Percentiles rank a stretch among this genome's conserved stretches.
Evolutionary conservation across 2,797 vertebrate genomes (phyloP).

Genomic region (Taeniopygia guttata): DNA sequence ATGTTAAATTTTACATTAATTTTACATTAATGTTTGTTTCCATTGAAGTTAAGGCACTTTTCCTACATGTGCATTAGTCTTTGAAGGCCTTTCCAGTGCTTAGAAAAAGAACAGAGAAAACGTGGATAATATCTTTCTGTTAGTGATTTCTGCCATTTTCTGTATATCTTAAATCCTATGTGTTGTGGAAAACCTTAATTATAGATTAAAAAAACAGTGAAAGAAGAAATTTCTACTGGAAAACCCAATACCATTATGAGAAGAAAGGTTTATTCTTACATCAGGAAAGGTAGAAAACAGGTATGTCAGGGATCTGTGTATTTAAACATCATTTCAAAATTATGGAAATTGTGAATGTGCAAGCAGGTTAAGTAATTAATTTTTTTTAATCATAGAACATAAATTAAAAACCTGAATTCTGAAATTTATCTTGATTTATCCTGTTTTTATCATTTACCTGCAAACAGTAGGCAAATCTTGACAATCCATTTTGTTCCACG

Average conservation of each 20-base stretch:
- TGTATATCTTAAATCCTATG: neutral
- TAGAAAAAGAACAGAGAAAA: neutral
- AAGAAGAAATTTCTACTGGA: neutral
- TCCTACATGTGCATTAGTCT: neutral
- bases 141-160: neutral
- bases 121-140: neutral
- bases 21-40: neutral
- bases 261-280: neutral
- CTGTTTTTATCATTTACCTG: neutral
- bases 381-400: neutral
- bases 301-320: neutral
- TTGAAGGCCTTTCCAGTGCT: neutral
- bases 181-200: neutral
- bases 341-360: neutral
- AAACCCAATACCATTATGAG: neutral
- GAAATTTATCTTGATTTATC: neutral
- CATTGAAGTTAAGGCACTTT: neutral
- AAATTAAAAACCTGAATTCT: neutral
- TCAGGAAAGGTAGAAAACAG: neutral
- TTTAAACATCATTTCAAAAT: neutral
- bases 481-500: neutral
- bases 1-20: neutral
- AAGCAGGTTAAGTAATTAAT: neutral
- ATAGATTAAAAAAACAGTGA: neutral
- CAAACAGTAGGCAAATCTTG: neutral